These are phyloP conservation scores for Nebria brevicollis DNA, from an alignment of 2,888 invertebrate species.

Conservation along the genomic window DNA sequence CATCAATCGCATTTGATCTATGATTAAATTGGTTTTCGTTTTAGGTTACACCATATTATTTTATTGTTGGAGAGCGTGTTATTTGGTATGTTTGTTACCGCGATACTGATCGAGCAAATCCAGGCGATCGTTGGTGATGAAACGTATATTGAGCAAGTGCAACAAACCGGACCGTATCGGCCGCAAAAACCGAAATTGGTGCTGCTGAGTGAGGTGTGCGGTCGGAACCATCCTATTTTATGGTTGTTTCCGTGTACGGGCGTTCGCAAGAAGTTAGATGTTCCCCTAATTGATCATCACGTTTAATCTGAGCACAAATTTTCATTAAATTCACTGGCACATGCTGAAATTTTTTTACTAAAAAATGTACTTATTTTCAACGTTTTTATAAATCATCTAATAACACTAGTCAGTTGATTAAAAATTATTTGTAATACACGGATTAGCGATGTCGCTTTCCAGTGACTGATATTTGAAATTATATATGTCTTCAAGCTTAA, in stretches of 20 bases:
- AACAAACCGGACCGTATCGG: slow-evolving; percentile 73
- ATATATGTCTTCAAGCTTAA: not conserved
- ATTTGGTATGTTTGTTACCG: slow-evolving; percentile 88
- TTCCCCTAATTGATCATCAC: slow-evolving; percentile 61
- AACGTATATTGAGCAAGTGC: slow-evolving; percentile 83
- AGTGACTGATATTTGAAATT: slow-evolving; percentile 1
- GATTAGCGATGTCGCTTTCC: not conserved
- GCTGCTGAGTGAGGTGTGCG: slow-evolving; percentile 81
- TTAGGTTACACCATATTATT: slow-evolving; percentile 84
- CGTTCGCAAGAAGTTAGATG: slow-evolving; percentile 61
- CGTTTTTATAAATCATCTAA: not conserved
- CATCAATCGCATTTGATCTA: not conserved
- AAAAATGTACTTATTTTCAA: slow-evolving; percentile 10
- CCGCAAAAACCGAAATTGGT: slow-evolving; percentile 73
- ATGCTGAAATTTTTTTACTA: slow-evolving; percentile 17
- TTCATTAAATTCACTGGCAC: slow-evolving; percentile 25
- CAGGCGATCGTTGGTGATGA: slow-evolving; percentile 86
- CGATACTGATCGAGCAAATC: slow-evolving; percentile 87
- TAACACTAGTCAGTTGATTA: not conserved
- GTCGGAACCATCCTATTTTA: slow-evolving; percentile 74
- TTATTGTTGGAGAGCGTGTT: slow-evolving; percentile 82
- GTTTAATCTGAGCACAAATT: slow-evolving; percentile 54
- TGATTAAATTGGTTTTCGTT: slow-evolving; percentile 53
- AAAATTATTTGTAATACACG: not conserved
- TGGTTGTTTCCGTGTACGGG: slow-evolving; percentile 79